These are phyloP conservation scores for Acrossocheilus wenchowensis DNA, from an alignment of 2,797 vertebrate species.

Conservation along the genomic window DNA sequence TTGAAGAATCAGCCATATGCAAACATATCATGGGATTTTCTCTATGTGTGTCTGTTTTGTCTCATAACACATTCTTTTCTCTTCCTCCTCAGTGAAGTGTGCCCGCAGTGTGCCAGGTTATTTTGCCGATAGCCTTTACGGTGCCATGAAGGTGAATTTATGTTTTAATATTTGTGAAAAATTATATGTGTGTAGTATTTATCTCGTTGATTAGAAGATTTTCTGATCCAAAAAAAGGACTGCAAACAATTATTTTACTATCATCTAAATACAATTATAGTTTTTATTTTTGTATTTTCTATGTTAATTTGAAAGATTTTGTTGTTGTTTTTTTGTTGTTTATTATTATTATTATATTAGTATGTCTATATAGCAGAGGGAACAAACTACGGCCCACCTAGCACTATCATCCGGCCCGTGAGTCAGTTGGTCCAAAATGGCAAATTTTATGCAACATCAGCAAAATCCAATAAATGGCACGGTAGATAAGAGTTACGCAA, in stretches of 20 bases:
- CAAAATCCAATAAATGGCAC: too few species aligned
- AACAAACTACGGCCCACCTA: too few species aligned
- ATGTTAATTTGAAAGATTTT: not conserved
- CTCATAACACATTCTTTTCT: not conserved
- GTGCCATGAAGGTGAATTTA: constrained; percentile 86
- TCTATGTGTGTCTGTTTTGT: not conserved
- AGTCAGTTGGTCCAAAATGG: too few species aligned
- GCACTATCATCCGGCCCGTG: too few species aligned
- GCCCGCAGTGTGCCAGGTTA: constrained; percentile 88
- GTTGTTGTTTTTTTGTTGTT: not conserved
- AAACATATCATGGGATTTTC: not conserved
- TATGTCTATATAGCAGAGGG: too few species aligned
- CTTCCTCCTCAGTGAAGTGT: constrained; percentile 83
- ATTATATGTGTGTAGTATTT: not conserved
- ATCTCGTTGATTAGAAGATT: not conserved
- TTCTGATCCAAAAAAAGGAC: not conserved
- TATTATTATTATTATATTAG: not conserved
- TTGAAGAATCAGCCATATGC: not conserved
- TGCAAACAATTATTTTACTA: not conserved
- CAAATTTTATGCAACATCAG: too few species aligned
- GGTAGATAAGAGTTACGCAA: too few species aligned
- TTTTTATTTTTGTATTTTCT: not conserved
- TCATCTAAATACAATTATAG: not conserved
- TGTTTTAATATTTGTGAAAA: not conserved
- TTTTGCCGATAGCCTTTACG: constrained; percentile 90